Percentiles rank a stretch among this genome's conserved stretches.
Evolutionary conservation across 2,113 vertebrate species (phyloP).

Genomic region (Grammomys dolichurus): DNA sequence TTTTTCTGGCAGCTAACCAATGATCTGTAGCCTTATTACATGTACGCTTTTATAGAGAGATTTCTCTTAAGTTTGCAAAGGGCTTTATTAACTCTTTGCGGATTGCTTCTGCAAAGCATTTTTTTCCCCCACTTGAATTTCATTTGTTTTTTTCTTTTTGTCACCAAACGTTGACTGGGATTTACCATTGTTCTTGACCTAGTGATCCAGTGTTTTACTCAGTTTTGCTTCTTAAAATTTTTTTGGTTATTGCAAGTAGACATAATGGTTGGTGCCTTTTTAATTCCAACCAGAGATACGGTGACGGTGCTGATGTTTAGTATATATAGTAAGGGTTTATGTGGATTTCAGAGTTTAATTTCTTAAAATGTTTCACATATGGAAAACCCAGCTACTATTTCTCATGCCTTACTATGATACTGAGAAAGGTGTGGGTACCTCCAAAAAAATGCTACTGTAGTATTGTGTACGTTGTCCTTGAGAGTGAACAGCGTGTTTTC

Average conservation of each 20-base stretch:
- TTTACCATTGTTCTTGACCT: constrained; percentile 35
- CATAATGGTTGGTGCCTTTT: not conserved
- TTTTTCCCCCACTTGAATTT: not conserved
- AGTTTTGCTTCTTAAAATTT: constrained; percentile 41
- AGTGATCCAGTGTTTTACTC: not conserved
- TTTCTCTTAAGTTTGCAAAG: constrained; percentile 79
- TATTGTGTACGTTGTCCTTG: not conserved
- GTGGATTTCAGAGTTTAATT: constrained; percentile 22
- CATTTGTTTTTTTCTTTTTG: not conserved
- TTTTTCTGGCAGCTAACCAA: constrained; percentile 87
- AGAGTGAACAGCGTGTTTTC: not conserved
- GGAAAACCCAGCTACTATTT: not conserved
- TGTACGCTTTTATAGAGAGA: constrained; percentile 81
- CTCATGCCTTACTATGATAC: not conserved
- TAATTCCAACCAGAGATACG: constrained; percentile 20
- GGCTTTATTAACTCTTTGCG: constrained; percentile 62
- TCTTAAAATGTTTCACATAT: not conserved
- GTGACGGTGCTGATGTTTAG: constrained; percentile 18
- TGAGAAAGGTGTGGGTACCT: not conserved
- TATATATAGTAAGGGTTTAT: not conserved
- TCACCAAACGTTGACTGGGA: not conserved
- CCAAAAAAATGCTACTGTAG: not conserved
- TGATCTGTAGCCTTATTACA: constrained; percentile 85
- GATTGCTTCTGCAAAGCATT: not conserved
- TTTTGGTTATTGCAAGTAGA: not conserved